These are phyloP conservation scores for Argyra leucocephala DNA, from an alignment of 2,888 invertebrate genomes.

Conservation along the genomic window DNA sequence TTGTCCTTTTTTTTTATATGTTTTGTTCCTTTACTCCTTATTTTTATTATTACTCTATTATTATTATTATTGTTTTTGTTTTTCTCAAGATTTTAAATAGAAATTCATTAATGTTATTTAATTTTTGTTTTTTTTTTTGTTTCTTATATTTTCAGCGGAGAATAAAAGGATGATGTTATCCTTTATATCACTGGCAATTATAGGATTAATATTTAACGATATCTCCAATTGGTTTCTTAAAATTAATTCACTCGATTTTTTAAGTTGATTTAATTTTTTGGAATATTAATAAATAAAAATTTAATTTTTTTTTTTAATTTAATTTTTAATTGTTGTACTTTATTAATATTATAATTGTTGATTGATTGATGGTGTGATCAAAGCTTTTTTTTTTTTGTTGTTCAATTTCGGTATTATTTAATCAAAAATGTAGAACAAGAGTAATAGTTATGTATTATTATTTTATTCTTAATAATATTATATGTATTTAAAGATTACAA, in stretches of 20 bases:
- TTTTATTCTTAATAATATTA: too few species aligned
- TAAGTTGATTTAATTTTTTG: not conserved
- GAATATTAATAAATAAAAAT: too few species aligned
- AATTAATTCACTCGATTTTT: not conserved
- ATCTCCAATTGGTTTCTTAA: not conserved
- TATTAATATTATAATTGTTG: too few species aligned
- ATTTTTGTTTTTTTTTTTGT: not conserved
- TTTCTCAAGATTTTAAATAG: not conserved
- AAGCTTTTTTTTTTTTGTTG: too few species aligned
- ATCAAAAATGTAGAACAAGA: too few species aligned
- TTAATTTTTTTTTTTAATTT: too few species aligned
- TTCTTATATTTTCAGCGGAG: conserved; percentile 11
- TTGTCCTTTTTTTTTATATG: not conserved
- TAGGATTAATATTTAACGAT: not conserved
- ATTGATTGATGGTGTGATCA: too few species aligned
- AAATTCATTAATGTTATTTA: not conserved
- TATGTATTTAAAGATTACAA: too few species aligned
- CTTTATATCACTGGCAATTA: conserved; percentile 6
- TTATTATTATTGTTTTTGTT: not conserved
- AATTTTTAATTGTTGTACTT: too few species aligned
- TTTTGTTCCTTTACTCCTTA: not conserved
- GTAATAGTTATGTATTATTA: too few species aligned
- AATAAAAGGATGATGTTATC: conserved; percentile 10
- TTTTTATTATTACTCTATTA: not conserved
- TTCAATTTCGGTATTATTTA: too few species aligned